These are phyloP conservation scores for Endotricha flammealis DNA, from an alignment of 2,888 invertebrate species.

Conservation along the genomic window DNA sequence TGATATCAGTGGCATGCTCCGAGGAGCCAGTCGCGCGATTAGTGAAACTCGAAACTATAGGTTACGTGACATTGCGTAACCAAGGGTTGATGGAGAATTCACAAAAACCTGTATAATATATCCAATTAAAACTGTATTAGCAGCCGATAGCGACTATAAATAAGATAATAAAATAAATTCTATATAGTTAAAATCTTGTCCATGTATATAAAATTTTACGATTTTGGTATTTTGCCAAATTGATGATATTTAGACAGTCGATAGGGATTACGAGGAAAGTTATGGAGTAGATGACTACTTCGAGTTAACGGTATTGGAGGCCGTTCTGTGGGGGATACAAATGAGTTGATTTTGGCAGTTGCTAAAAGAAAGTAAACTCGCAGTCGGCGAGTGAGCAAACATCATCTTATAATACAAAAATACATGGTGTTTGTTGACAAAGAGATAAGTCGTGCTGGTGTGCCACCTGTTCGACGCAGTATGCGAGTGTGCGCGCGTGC, in stretches of 20 bases:
- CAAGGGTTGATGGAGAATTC: slow-evolving; percentile 25
- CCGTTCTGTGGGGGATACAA: slow-evolving; percentile 23
- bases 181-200: slow-evolving; percentile 41
- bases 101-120: slow-evolving; percentile 38
- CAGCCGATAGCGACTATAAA: slow-evolving; percentile 39
- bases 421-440: slow-evolving; percentile 11
- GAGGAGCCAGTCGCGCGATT: background rate
- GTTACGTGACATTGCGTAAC: slow-evolving; percentile 12
- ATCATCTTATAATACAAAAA: slow-evolving; percentile 19
- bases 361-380: slow-evolving; percentile 37
- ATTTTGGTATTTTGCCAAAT: slow-evolving; percentile 48
- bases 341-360: slow-evolving; percentile 28
- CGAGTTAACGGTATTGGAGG: slow-evolving; percentile 16
- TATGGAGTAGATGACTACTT: slow-evolving; percentile 19
- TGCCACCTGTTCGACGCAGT: slow-evolving; percentile 12
- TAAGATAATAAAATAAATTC: slow-evolving; percentile 48
- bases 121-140: slow-evolving; percentile 48
- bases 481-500: slow-evolving; percentile 4
- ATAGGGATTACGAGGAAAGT: slow-evolving; percentile 13
- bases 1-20: background rate
- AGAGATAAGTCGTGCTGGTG: slow-evolving; percentile 7
- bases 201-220: slow-evolving; percentile 45
- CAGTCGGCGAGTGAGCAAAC: slow-evolving; percentile 33
- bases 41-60: background rate
- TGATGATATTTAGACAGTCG: slow-evolving; percentile 39